Base-by-base conservation (phyloP, 2,113 vertebrate genomes). In the Phasianus colchicus region DNA sequence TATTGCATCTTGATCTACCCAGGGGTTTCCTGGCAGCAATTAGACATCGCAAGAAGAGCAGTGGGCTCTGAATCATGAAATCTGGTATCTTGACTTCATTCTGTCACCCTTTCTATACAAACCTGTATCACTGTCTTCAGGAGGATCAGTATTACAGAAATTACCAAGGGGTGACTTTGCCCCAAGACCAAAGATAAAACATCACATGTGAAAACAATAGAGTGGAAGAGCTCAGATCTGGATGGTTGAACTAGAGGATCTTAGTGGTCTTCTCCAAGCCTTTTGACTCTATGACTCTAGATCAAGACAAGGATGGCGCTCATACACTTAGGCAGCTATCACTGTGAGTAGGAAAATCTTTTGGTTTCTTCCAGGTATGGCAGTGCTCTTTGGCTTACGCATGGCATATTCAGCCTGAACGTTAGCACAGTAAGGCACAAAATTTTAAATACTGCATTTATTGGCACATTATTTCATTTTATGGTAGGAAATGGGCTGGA, bases 371-470 rank as follows among this genome's bases (percentile, higher is more conserved):
- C 27, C 47, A 73, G 54, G n/a, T 65, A 12, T 9, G 30, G 47
- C 42, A 54, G 13, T 0, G 16, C 21, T 64, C 38, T 72, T 43
- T 25, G 48, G 19, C 15, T 85, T 88, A 34, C 61, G 45, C 32
- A 4, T 32, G 43, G 24, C 61, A 50, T 36, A 78, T 63, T 34
- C 29, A 47, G 42, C 36, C 30, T 52, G 45, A 75, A 61, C 27
- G 67, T 57, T 71, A 52, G 45, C 36, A 38, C 36, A 75, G 79
- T 71, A 89, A 67, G 88, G 0, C 1, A 75, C 52, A 42, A 66
- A 79, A 45, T 67, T 75, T 76, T 86, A 91, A 86, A 86, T 75
- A 71, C 42, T 61, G 25, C 63, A 91, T 91, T 93, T 91, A 89
- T 86, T 60, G 67, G 57, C 4, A 4, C 42, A 58, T 72, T 88